Conservation (phyloP, 23 tunicate genomes). For the Styela clava region DNA sequence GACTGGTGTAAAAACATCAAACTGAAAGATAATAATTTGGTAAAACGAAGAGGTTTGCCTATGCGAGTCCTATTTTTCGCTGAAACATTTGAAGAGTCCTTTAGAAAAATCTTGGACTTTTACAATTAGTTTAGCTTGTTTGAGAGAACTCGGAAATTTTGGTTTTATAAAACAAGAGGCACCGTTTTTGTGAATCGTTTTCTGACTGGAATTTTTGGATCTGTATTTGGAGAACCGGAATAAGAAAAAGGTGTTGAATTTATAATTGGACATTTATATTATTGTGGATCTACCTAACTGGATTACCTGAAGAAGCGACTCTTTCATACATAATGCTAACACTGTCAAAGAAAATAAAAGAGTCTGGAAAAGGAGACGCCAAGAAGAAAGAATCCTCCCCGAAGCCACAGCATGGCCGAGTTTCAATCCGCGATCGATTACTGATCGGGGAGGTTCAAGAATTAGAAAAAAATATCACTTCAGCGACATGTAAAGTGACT, state of each 20-base stretch:
- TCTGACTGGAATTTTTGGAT: no score
- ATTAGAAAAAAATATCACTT: constrained; percentile 13
- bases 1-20: no score
- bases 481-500: constrained; percentile 24
- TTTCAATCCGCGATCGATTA: constrained; percentile 17
- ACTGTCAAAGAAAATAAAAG: constrained; percentile 42
- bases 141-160: neutral
- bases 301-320: no score
- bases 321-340: constrained; percentile 51
- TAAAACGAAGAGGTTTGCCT: no score
- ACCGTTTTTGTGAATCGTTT: no score
- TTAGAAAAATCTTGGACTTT: neutral
- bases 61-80: no score
- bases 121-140: neutral
- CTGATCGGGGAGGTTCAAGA: constrained; percentile 15
- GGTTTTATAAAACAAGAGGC: no score
- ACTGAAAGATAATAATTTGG: no score
- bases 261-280: no score
- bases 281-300: no score
- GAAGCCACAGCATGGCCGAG: neutral
- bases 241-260: no score
- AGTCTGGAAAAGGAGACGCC: constrained; percentile 12
- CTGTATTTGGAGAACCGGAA: no score
- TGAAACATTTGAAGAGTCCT: neutral
- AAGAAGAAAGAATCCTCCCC: neutral